These are phyloP conservation scores for Hemithea aestivaria DNA, from an alignment of 2,888 invertebrate species.

Conservation along the genomic window DNA sequence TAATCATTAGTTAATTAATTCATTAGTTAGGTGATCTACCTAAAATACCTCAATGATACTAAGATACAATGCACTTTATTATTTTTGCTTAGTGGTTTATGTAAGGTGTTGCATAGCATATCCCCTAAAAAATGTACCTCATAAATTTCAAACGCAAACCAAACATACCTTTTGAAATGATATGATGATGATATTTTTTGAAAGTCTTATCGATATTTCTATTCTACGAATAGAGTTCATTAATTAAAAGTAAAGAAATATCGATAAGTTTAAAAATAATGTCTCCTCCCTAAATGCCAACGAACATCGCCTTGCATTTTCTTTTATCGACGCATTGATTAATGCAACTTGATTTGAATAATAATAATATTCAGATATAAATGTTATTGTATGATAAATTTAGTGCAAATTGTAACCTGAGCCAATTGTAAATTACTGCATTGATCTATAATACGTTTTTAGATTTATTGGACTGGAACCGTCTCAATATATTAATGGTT, in stretches of 20 bases:
- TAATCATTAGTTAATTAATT: too few species aligned
- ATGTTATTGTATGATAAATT: conserved; percentile 79
- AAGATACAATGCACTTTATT: too few species aligned
- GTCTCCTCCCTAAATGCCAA: conserved; percentile 48
- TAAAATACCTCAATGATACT: too few species aligned
- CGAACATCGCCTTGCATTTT: conserved; percentile 70
- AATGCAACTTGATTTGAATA: conserved; percentile 77
- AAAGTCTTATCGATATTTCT: conserved; percentile 14
- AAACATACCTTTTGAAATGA: too few species aligned
- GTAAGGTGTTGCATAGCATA: too few species aligned
- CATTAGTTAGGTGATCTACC: too few species aligned
- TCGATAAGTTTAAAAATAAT: conserved; percentile 3
- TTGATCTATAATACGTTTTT: conserved; percentile 27
- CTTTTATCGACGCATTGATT: conserved; percentile 78
- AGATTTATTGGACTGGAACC: conserved; percentile 8
- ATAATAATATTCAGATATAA: conserved; percentile 77
- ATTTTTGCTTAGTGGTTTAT: too few species aligned
- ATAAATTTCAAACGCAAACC: too few species aligned
- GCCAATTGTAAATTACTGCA: conserved; percentile 47
- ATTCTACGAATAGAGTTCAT: too few species aligned
- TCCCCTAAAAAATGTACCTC: too few species aligned
- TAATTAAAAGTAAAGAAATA: background rate
- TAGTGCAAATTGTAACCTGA: conserved; percentile 77
- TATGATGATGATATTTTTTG: too few species aligned
- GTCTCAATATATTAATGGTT: conserved; percentile 12